Percentiles rank a stretch among this genome's conserved stretches.
Conservation (phyloP, 2,888 invertebrate genomes). For the Malthinus seriepunctatus region DNA sequence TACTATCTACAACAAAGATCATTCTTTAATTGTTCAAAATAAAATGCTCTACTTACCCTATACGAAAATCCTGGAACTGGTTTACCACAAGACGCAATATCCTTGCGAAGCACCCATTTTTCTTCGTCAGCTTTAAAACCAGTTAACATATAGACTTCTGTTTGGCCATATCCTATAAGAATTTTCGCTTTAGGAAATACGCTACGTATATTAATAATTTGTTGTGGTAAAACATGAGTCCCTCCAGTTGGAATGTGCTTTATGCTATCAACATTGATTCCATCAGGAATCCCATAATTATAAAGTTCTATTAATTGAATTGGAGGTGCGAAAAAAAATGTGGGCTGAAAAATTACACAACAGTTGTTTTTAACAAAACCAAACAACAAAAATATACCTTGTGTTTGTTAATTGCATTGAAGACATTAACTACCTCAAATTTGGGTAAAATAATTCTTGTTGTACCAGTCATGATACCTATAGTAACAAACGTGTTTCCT, state of each 20-base stretch:
- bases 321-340: conserved; percentile 40
- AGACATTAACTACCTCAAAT: conserved; percentile 24
- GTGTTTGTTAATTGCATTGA: conserved; percentile 21
- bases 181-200: conserved; percentile 46
- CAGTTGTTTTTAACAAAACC: neutral
- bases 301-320: conserved; percentile 19
- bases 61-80: conserved; percentile 40
- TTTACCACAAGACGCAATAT: conserved; percentile 42
- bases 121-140: conserved; percentile 39
- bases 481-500: conserved; percentile 4
- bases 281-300: neutral
- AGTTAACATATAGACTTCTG: conserved; percentile 44
- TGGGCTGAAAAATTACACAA: conserved; percentile 38
- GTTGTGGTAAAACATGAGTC: conserved; percentile 37
- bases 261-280: conserved; percentile 36
- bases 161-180: conserved; percentile 45
- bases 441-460: conserved; percentile 15
- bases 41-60: conserved; percentile 37
- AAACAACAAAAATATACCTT: conserved; percentile 12
- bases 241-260: conserved; percentile 41
- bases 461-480: conserved; percentile 16
- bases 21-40: neutral
- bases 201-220: conserved; percentile 40
- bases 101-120: conserved; percentile 39
- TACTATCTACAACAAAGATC: conserved; percentile 48